Percentiles rank a stretch among this genome's conserved stretches.
Evolutionary conservation across 2,113 vertebrate species (phyloP).

Genomic region (Oceanites oceanicus): DNA sequence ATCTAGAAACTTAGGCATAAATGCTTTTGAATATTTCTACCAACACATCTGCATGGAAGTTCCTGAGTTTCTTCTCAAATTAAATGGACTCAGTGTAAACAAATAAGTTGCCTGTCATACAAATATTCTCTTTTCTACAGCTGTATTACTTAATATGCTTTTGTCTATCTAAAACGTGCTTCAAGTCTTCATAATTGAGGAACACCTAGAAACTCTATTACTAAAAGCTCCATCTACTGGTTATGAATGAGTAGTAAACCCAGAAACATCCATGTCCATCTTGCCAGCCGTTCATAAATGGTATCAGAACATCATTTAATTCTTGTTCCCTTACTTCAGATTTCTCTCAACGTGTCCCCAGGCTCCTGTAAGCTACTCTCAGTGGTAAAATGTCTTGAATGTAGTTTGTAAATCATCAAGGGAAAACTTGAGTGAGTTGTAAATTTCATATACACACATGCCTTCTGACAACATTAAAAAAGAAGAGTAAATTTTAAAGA

Average conservation of each 20-base stretch:
- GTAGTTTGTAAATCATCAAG: background rate
- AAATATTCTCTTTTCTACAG: background rate
- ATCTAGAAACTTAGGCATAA: background rate
- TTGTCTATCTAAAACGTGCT: background rate
- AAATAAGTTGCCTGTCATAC: background rate
- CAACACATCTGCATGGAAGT: background rate
- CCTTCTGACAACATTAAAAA: background rate
- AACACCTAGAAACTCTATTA: constrained; percentile 13
- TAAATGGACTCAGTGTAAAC: background rate
- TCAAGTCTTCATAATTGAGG: background rate
- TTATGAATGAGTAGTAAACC: background rate
- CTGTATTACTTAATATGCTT: background rate
- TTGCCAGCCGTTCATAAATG: background rate
- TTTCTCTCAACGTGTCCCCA: background rate
- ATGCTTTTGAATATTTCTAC: background rate
- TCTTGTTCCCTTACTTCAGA: background rate
- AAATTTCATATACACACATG: background rate
- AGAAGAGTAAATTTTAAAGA: background rate
- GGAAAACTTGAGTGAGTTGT: background rate
- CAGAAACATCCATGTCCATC: background rate
- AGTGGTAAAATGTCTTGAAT: background rate
- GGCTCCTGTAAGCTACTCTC: background rate
- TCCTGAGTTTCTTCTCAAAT: background rate
- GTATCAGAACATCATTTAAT: background rate
- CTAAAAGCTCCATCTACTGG: constrained; percentile 69